phyloP scores from a whole-genome alignment of 2,797 vertebrate genomes.

The Hydrocynus forskahlii region DNA sequence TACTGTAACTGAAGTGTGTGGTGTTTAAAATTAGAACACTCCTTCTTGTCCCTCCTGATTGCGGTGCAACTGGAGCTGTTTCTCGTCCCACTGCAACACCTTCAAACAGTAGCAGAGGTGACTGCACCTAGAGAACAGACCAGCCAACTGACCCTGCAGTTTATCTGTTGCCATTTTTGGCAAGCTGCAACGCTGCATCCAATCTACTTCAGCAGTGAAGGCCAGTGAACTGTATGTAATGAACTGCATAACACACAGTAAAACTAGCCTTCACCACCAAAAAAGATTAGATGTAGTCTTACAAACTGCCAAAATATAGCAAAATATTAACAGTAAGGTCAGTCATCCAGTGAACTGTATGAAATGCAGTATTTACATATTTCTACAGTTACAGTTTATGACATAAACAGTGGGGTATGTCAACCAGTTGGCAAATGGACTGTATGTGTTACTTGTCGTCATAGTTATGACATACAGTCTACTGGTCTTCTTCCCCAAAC shows the following conservation, averaged over 20 bases:
- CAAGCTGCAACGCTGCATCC: background rate
- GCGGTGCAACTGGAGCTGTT: constrained; percentile 40
- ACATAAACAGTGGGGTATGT: background rate
- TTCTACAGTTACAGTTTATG: no score
- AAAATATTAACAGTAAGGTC: background rate
- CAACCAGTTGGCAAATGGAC: background rate
- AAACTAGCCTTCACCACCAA: background rate
- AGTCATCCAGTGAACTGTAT: background rate
- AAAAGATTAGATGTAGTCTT: background rate
- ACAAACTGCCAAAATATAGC: background rate
- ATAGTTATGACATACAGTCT: background rate
- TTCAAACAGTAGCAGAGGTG: constrained; percentile 28
- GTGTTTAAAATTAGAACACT: constrained; percentile 21
- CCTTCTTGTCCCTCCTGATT: constrained; percentile 45
- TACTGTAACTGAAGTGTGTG: background rate
- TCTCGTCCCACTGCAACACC: constrained; percentile 38
- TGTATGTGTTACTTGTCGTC: background rate
- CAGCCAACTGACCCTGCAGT: background rate
- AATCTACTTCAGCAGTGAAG: constrained; percentile 3
- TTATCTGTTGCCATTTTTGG: constrained; percentile 25
- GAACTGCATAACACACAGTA: no score
- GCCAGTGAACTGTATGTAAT: background rate
- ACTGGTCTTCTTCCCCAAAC: background rate
- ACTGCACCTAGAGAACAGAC: constrained; percentile 30
- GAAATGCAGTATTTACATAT: background rate